Evolutionary conservation across 2,888 invertebrate genomes (phyloP).

Genomic region (Patella pellucida): DNA sequence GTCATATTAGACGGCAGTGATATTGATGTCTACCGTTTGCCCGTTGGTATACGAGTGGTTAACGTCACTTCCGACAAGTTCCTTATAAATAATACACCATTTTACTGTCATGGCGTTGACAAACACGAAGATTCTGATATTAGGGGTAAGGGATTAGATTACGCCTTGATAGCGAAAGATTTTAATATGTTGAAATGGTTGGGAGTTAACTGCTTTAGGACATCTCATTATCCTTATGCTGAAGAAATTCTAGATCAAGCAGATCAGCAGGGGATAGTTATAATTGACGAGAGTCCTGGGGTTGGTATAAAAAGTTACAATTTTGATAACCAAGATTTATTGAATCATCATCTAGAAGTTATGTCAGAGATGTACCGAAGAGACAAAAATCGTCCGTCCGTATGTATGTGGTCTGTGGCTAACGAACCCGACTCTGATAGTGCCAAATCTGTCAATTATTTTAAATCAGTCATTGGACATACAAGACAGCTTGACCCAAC

Average conservation of each 20-base stretch:
- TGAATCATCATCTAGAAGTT: constrained; percentile 86
- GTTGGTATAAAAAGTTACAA: constrained; percentile 79
- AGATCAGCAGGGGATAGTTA: constrained; percentile 91
- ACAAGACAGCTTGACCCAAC: constrained; percentile 83
- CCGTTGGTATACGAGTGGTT: constrained; percentile 89
- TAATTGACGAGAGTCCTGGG: constrained; percentile 94
- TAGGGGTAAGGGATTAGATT: constrained; percentile 93
- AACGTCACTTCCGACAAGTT: constrained; percentile 82
- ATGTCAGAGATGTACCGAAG: constrained; percentile 87
- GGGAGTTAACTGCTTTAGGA: constrained; percentile 93
- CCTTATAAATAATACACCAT: constrained; percentile 84
- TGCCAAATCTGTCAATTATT: constrained; percentile 83
- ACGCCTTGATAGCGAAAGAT: constrained; percentile 88
- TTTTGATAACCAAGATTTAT: constrained; percentile 72
- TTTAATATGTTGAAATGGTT: constrained; percentile 95
- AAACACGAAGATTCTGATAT: constrained; percentile 96
- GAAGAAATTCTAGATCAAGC: constrained; percentile 96
- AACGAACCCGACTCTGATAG: constrained; percentile 88
- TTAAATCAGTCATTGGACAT: constrained; percentile 81
- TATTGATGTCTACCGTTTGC: constrained; percentile 84
- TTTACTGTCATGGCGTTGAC: constrained; percentile 94
- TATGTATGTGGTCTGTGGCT: constrained; percentile 96
- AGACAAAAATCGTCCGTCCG: constrained; percentile 95
- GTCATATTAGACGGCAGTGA: constrained; percentile 26
- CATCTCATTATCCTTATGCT: constrained; percentile 97